phyloP scores from a whole-genome alignment of 1,140 invertebrate genomes.

The Cephus cinctus region DNA sequence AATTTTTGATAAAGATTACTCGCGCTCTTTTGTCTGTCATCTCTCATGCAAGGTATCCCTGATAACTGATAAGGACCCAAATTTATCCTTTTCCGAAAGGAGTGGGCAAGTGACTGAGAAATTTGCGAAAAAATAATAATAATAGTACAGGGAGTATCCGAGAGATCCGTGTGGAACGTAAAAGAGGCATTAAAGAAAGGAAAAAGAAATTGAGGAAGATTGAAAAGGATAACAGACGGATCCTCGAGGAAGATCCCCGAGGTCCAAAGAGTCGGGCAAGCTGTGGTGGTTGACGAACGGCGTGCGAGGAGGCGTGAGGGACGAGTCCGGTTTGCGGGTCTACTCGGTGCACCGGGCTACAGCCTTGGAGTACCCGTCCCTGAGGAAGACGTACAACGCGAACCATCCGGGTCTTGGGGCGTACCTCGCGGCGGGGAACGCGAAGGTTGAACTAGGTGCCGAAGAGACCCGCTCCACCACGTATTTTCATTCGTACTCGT shows the following conservation, averaged over 20 bases:
- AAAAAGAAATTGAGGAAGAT: conserved; percentile 3
- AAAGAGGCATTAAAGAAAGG: neutral
- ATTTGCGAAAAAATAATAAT: neutral
- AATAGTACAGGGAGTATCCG: neutral
- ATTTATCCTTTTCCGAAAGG: no score
- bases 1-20: no score
- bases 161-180: conserved; percentile 3
- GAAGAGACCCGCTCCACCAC: conserved; percentile 51
- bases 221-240: no score
- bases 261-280: conserved; percentile 25
- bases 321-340: conserved; percentile 10
- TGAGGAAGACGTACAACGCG: conserved; percentile 6
- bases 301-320: no score
- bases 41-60: no score
- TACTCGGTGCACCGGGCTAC: conserved; percentile 2
- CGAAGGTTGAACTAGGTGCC: conserved; percentile 23
- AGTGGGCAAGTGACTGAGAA: no score
- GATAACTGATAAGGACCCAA: no score
- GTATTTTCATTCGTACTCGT: conserved; percentile 58
- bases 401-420: neutral
- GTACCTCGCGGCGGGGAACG: conserved; percentile 4
- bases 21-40: no score
- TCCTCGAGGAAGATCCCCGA: neutral
- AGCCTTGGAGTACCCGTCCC: conserved; percentile 4
- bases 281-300: conserved; percentile 40